Base-by-base conservation (phyloP, 1,140 invertebrate genomes). In the Limonius californicus region DNA sequence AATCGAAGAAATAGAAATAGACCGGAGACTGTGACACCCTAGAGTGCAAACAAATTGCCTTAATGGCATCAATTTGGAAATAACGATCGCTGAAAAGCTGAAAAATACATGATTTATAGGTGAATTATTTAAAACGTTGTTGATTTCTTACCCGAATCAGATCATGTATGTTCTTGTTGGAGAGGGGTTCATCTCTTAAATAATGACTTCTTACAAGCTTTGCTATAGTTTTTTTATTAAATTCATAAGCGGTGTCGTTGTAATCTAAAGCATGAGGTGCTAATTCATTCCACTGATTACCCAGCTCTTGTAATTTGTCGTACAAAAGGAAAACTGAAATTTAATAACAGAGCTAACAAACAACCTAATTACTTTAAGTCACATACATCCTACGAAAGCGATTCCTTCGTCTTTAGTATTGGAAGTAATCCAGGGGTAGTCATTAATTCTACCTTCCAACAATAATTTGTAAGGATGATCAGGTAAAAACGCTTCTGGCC, bases 381-480 rank as follows among this genome's bases (percentile, higher is more conserved):
- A 27, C 23, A 27, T 27, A 27, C 23, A 27, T 27, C 23, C 23
- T 4, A 9, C 23, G 9, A 9, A 9, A 27, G 3, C 9, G 9
- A 27, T 54, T 19, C 16, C 50, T 54, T 59, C 65, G 23, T 62
- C 58, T 19, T 53, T 21, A 0, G 30, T 61, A n/a, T 56, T 19
- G 0, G 39, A 56, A 6, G 23, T 23, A 19, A 62, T 50, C 69
- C 42, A 61, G n/a, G 59, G 59, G 9, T 55, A 12, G 32, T 61
- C 59, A 16, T 54, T 32, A 1, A 61, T 32, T 15, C 39, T 47
- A 11, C 84, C 82, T 8, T 75, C 69, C 16, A 67, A 66, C 0
- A 86, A 76, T 0, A 84, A 80, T 47, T 82, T 76, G 64, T 78
- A 78, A 0, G 86, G 85, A 47, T 81, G 75, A 60, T 81, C 69